A percentile compares a stretch with the other conserved stretches of the same genome.
Evolutionary conservation across 2,797 vertebrate species (phyloP).

Genomic region (Florisuga fusca): DNA sequence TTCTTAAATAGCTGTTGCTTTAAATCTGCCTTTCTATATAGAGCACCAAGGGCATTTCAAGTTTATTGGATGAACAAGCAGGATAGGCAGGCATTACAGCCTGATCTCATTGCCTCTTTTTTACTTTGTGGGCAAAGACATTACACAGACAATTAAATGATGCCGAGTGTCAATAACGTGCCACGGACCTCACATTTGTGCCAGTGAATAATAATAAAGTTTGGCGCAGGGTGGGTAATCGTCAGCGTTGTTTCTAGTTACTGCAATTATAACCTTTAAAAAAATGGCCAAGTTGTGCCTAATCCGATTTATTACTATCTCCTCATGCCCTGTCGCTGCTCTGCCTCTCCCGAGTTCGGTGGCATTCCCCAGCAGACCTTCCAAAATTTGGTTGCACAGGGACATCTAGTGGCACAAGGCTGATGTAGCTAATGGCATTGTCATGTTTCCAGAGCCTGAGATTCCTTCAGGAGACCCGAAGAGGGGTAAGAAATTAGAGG

Average conservation of each 20-base stretch:
- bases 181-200: neutral
- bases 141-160: neutral
- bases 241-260: neutral
- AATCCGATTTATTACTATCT: neutral
- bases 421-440: accelerated
- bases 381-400: conserved; percentile 45
- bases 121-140: neutral
- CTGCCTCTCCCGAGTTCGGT: accelerated
- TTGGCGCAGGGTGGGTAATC: neutral
- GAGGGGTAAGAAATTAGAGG: neutral
- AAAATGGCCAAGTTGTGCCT: neutral
- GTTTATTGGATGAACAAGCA: neutral
- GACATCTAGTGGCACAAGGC: conserved; percentile 71
- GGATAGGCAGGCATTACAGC: neutral
- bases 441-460: neutral
- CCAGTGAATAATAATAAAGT: neutral
- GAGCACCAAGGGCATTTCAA: neutral
- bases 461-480: neutral
- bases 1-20: neutral
- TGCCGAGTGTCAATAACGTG: neutral
- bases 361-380: accelerated
- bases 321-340: neutral
- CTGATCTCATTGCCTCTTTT: neutral
- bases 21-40: neutral
- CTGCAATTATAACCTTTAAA: neutral